phyloP scores from a whole-genome alignment of 2,797 vertebrate genomes.

The Sebastes iracundus region DNA sequence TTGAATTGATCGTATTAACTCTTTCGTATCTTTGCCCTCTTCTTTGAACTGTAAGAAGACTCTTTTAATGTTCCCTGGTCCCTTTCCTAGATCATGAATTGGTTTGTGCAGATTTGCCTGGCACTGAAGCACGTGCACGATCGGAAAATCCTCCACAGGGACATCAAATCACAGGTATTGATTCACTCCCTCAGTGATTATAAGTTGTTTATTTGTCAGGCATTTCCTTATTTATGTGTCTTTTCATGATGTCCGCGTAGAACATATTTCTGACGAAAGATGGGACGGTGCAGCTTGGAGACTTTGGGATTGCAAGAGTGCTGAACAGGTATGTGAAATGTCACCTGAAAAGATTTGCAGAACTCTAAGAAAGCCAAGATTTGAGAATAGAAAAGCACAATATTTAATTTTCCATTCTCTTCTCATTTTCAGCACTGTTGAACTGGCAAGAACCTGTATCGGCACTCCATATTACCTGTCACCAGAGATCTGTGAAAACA shows the following conservation, averaged over 20 bases:
- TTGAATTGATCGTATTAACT: background rate
- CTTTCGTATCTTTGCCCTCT: background rate
- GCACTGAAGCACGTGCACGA: slow-evolving; percentile 97
- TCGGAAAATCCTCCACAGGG: slow-evolving; percentile 97
- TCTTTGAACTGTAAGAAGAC: background rate
- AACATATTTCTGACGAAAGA: slow-evolving; percentile 99
- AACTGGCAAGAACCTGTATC: slow-evolving; percentile 96
- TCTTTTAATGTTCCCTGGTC: background rate
- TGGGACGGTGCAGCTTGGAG: slow-evolving; percentile 95
- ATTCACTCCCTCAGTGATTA: background rate
- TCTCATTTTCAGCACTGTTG: slow-evolving; percentile 88
- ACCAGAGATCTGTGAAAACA: slow-evolving; percentile 98
- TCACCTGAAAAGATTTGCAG: background rate
- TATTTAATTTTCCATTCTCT: background rate
- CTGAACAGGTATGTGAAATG: slow-evolving; percentile 88
- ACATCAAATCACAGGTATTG: slow-evolving; percentile 98
- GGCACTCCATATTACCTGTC: slow-evolving; percentile 98
- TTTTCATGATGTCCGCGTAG: slow-evolving; percentile 69
- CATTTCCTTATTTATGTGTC: background rate
- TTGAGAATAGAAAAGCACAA: background rate
- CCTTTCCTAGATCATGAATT: slow-evolving; percentile 90
- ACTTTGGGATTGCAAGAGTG: slow-evolving; percentile 97
- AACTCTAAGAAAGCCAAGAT: background rate
- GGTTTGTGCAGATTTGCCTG: slow-evolving; percentile 98
- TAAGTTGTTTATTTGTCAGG: background rate